Conservation (phyloP, 2,113 vertebrate species). For the Uria aalge region DNA sequence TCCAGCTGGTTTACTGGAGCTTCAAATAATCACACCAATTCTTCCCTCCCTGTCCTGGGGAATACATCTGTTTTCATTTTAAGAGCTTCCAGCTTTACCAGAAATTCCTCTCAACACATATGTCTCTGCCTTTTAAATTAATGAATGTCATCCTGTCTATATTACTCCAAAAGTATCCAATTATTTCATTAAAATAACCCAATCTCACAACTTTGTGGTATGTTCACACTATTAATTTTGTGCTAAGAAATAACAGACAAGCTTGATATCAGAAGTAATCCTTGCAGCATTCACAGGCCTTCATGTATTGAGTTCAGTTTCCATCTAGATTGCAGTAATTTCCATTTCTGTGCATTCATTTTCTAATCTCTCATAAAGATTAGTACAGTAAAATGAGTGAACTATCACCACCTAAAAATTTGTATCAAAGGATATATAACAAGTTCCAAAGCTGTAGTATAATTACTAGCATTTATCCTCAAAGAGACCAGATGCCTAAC, state of each 20-base stretch:
- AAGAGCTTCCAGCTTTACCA: background rate
- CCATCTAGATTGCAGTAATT: background rate
- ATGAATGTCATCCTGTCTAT: background rate
- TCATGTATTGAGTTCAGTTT: background rate
- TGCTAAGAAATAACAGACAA: background rate
- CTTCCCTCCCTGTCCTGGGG: background rate
- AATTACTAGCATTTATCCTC: background rate
- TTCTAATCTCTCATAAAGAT: background rate
- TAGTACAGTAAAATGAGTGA: background rate
- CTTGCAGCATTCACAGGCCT: background rate
- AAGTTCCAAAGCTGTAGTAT: background rate
- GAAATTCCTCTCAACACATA: background rate
- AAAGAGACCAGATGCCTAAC: background rate
- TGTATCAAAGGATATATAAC: background rate
- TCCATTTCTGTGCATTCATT: background rate
- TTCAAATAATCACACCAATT: background rate
- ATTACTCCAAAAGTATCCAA: background rate
- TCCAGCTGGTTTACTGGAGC: background rate
- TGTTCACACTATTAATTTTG: background rate
- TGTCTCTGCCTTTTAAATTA: background rate
- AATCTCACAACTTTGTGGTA: background rate
- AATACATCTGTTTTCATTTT: background rate
- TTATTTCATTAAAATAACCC: background rate
- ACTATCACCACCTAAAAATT: background rate
- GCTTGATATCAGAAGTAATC: background rate